A percentile compares a stretch with the other conserved stretches of the same genome.
These are phyloP conservation scores for Glaucopsyche alexis DNA, from an alignment of 2,888 invertebrate genomes.

Conservation along the genomic window DNA sequence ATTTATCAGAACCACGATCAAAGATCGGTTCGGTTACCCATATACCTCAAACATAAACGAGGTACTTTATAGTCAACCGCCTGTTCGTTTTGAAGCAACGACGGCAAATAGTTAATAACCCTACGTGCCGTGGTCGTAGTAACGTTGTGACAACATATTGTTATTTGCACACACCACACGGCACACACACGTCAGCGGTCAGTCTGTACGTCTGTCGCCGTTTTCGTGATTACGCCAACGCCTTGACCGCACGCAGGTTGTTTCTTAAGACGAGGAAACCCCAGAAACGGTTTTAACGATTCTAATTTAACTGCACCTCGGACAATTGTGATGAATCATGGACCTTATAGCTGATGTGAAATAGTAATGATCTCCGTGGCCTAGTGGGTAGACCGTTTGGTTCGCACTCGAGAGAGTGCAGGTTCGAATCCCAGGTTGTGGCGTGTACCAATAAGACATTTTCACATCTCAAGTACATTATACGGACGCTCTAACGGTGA, in stretches of 20 bases:
- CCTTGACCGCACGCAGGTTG: conserved; percentile 16
- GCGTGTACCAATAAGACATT: no score
- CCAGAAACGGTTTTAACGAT: not conserved
- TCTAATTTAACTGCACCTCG: not conserved
- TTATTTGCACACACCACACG: conserved; percentile 7
- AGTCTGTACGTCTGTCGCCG: not conserved
- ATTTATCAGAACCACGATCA: no score
- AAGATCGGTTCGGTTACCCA: no score
- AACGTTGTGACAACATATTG: conserved; percentile 1
- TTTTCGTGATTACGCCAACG: not conserved
- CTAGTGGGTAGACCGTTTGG: no score
- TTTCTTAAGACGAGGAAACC: conserved; percentile 19
- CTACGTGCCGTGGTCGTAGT: not conserved
- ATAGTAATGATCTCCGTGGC: no score
- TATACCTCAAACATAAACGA: no score
- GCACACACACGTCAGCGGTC: not conserved
- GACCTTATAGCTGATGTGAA: no score
- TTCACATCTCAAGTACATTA: no score
- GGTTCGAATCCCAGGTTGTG: no score
- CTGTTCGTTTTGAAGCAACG: not conserved
- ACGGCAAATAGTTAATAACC: conserved; percentile 3
- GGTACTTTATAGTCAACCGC: not conserved
- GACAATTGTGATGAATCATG: no score
- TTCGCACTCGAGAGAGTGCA: no score
- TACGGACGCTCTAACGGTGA: no score